phyloP scores from a whole-genome alignment of 2,888 invertebrate genomes.

The Schizaphis graminum region DNA sequence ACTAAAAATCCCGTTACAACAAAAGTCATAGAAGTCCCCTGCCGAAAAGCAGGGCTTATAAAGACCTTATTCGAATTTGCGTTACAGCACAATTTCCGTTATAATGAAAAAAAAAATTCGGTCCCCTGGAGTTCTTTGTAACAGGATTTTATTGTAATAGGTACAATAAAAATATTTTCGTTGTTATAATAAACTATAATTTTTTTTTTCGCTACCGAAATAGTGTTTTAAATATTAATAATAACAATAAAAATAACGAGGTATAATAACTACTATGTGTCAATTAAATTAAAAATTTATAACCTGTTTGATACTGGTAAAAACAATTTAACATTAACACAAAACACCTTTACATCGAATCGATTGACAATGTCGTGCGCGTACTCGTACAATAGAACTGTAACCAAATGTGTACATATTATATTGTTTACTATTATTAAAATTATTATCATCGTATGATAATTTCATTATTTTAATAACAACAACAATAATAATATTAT shows the following conservation, averaged over 20 bases:
- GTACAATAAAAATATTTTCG: not conserved
- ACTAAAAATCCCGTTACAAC: no score
- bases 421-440: not conserved
- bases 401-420: not conserved
- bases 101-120: no score
- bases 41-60: no score
- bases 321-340: not conserved
- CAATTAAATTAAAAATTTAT: not conserved
- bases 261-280: not conserved
- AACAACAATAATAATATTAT: not conserved
- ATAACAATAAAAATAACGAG: not conserved
- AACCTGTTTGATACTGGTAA: not conserved
- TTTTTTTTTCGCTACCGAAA: not conserved
- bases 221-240: not conserved
- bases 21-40: no score
- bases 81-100: no score
- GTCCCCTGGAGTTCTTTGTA: no score
- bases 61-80: no score
- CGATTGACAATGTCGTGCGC: not conserved
- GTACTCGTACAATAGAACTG: not conserved
- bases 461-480: not conserved
- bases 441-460: not conserved
- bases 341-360: not conserved
- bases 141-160: no score
- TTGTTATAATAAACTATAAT: not conserved